Percentiles rank a stretch among this genome's conserved stretches.
Conservation (phyloP, 2,113 vertebrate genomes). For the Etheostoma cragini region DNA sequence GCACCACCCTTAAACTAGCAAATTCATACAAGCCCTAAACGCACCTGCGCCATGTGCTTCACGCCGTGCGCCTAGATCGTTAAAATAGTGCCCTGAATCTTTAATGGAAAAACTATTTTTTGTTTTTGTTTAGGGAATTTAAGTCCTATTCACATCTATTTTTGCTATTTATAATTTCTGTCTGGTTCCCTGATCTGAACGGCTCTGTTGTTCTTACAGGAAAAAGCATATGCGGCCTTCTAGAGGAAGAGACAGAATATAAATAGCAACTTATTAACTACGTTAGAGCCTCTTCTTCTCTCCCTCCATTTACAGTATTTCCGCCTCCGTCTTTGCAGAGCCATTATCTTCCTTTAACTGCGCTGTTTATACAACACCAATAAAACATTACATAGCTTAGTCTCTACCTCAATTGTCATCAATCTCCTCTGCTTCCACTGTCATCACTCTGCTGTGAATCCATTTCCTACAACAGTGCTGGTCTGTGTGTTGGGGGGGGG, state of each 20-base stretch:
- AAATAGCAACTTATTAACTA: background rate
- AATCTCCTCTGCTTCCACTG: background rate
- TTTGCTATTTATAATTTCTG: no score
- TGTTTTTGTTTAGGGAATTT: no score
- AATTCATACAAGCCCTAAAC: no score
- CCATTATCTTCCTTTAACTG: conserved; percentile 19
- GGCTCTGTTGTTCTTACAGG: no score
- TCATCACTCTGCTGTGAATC: conserved; percentile 12
- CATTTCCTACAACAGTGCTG: background rate
- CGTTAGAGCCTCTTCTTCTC: background rate
- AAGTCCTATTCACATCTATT: no score
- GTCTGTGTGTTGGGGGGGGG: background rate
- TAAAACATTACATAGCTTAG: conserved; percentile 1
- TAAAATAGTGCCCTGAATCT: no score
- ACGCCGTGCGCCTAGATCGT: no score
- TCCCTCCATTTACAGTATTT: background rate
- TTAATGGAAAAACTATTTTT: no score
- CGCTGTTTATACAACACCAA: conserved; percentile 21
- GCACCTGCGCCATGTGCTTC: no score
- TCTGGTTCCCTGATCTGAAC: no score
- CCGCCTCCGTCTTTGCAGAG: background rate
- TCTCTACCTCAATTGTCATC: conserved; percentile 32
- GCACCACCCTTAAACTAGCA: no score
- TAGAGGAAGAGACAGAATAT: background rate
- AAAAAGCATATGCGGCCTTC: no score